Percentiles rank a stretch among this genome's conserved stretches.
Evolutionary conservation across 1,140 invertebrate species (phyloP).

Genomic region (Thaumatotibia leucotreta): DNA sequence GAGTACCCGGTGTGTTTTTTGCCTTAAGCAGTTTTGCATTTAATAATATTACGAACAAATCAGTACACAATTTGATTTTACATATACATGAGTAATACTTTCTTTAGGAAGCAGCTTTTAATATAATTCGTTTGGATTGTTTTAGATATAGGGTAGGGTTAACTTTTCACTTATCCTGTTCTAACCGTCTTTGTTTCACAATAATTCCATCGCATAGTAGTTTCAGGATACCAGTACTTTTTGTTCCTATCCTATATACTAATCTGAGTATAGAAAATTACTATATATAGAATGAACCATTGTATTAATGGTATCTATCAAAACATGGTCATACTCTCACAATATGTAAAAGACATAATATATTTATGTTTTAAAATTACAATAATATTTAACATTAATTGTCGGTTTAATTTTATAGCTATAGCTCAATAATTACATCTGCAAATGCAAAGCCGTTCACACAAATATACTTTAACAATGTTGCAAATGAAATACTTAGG

Average conservation of each 20-base stretch:
- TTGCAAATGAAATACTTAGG: too few species aligned
- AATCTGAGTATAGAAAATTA: neutral
- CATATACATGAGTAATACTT: neutral
- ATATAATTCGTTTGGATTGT: neutral
- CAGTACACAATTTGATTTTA: neutral
- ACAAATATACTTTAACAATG: too few species aligned
- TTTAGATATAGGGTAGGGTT: constrained; percentile 6
- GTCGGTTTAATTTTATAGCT: too few species aligned
- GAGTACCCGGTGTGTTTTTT: constrained; percentile 46
- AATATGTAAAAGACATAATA: too few species aligned
- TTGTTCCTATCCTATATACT: neutral
- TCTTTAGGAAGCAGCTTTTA: neutral
- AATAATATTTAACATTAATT: too few species aligned
- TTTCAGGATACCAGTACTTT: neutral
- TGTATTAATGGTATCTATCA: neutral
- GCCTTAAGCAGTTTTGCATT: neutral
- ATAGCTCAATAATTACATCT: too few species aligned
- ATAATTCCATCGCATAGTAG: neutral
- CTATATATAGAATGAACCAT: neutral
- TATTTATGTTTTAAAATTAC: too few species aligned
- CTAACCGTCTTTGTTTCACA: neutral
- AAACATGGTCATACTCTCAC: too few species aligned
- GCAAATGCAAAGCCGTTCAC: too few species aligned
- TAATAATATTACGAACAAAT: neutral
- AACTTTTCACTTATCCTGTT: constrained; percentile 11